Evolutionary conservation across 2,888 invertebrate genomes (phyloP).

Genomic region (Drosophila barbarae): DNA sequence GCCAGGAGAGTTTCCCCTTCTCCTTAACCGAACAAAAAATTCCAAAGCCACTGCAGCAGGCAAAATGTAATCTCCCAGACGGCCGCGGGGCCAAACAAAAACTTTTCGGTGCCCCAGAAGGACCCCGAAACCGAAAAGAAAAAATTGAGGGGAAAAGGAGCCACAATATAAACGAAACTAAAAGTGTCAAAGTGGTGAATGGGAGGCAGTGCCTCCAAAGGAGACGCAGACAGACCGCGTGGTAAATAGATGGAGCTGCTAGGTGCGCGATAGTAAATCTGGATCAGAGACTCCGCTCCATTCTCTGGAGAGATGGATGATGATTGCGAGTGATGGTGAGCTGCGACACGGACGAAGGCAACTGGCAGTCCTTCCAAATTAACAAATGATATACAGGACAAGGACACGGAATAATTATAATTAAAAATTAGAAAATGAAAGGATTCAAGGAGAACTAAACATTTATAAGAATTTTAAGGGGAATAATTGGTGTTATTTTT

Average conservation of each 20-base stretch:
- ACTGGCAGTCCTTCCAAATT: not conserved
- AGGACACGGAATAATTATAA: constrained; percentile 1
- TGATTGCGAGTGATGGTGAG: constrained; percentile 25
- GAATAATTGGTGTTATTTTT: not conserved
- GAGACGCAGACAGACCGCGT: constrained; percentile 10
- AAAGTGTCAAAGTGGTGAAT: constrained; percentile 71
- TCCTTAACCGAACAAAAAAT: not conserved
- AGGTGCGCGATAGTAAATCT: constrained; percentile 56
- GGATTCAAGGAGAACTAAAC: not conserved
- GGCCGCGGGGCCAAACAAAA: constrained; percentile 62
- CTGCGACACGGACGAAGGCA: not conserved
- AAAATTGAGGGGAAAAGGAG: constrained; percentile 35
- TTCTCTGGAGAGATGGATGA: constrained; percentile 25
- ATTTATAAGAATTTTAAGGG: not conserved
- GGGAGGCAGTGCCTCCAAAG: constrained; percentile 38
- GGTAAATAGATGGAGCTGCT: constrained; percentile 24
- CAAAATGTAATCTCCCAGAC: constrained; percentile 67
- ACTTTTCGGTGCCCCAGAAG: constrained; percentile 48
- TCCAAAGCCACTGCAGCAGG: constrained; percentile 33
- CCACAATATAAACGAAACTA: constrained; percentile 52
- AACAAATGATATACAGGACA: not conserved
- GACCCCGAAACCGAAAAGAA: constrained; percentile 8
- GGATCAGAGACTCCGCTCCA: constrained; percentile 22
- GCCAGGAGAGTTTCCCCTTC: constrained; percentile 9
- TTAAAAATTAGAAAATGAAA: not conserved